Conservation (phyloP, 2,113 vertebrate species). For the Myrmophylax atrothorax region DNA sequence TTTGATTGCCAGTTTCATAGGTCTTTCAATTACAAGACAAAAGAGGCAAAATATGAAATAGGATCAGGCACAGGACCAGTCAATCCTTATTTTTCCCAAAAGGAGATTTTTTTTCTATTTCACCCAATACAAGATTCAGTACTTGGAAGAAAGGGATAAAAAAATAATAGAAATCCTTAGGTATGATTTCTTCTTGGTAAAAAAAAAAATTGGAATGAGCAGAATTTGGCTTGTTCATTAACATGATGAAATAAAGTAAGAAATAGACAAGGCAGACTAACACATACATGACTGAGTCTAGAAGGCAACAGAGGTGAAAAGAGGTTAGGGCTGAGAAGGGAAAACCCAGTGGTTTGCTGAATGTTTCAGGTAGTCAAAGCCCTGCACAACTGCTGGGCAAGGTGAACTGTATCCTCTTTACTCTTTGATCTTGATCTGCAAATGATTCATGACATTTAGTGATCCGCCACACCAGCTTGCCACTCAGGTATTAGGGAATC, state of each 20-base stretch:
- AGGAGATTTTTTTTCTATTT: neutral
- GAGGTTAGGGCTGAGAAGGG: neutral
- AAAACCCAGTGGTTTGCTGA: neutral
- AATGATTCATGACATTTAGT: neutral
- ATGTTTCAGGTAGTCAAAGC: neutral
- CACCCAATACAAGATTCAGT: neutral
- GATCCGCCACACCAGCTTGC: neutral
- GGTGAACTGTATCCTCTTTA: neutral
- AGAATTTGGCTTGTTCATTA: neutral
- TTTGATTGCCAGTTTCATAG: neutral
- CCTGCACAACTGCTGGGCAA: neutral
- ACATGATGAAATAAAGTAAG: neutral
- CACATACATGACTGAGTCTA: neutral
- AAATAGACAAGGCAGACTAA: neutral
- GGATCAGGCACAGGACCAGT: neutral
- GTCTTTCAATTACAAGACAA: neutral
- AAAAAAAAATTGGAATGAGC: neutral
- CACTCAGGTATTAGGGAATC: neutral
- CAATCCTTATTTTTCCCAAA: neutral
- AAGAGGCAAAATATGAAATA: neutral
- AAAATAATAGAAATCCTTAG: neutral
- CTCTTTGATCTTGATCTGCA: neutral
- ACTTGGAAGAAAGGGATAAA: neutral
- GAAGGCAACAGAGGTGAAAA: neutral
- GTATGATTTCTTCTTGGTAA: neutral